Percentiles rank a stretch among this genome's conserved stretches.
These are phyloP conservation scores for Brachionus angularis DNA, from an alignment of 1,140 invertebrate genomes.

Conservation along the genomic window DNA sequence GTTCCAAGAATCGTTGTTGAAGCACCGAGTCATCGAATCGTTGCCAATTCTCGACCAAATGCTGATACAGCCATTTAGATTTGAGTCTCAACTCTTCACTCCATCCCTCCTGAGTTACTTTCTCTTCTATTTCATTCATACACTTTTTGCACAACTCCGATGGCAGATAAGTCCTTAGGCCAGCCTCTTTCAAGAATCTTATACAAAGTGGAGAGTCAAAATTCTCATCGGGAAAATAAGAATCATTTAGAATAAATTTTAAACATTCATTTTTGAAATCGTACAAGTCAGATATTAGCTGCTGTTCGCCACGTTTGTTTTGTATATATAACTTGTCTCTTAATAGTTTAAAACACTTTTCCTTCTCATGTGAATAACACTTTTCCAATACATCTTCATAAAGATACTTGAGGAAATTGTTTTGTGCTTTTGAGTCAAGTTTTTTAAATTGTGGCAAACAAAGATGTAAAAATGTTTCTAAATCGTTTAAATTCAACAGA, in stretches of 20 bases:
- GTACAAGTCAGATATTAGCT: slow-evolving; percentile 30
- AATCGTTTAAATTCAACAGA: slow-evolving; percentile 14
- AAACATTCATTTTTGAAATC: slow-evolving; percentile 17
- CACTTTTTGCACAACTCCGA: slow-evolving; percentile 29
- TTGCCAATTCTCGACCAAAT: slow-evolving; percentile 32
- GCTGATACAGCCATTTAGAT: slow-evolving; percentile 34
- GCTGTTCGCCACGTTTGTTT: background rate
- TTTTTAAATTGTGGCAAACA: slow-evolving; percentile 10
- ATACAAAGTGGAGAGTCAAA: slow-evolving; percentile 26
- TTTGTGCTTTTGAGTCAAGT: slow-evolving; percentile 32
- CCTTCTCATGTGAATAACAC: slow-evolving; percentile 39
- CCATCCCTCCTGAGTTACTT: slow-evolving; percentile 22
- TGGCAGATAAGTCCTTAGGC: slow-evolving; percentile 22
- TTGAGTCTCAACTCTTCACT: background rate
- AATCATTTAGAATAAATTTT: background rate
- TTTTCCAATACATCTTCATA: slow-evolving; percentile 40
- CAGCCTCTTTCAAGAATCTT: slow-evolving; percentile 29
- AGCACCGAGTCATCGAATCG: slow-evolving; percentile 23
- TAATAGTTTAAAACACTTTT: slow-evolving; percentile 37
- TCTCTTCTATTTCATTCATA: slow-evolving; percentile 25
- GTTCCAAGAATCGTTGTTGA: slow-evolving; percentile 20
- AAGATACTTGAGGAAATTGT: slow-evolving; percentile 35
- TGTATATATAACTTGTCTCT: background rate
- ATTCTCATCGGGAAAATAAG: slow-evolving; percentile 30
- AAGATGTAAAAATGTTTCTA: slow-evolving; percentile 26